These are phyloP conservation scores for Spinus olivaceus DNA, from an alignment of 2,797 vertebrate genomes.

Conservation along the genomic window DNA sequence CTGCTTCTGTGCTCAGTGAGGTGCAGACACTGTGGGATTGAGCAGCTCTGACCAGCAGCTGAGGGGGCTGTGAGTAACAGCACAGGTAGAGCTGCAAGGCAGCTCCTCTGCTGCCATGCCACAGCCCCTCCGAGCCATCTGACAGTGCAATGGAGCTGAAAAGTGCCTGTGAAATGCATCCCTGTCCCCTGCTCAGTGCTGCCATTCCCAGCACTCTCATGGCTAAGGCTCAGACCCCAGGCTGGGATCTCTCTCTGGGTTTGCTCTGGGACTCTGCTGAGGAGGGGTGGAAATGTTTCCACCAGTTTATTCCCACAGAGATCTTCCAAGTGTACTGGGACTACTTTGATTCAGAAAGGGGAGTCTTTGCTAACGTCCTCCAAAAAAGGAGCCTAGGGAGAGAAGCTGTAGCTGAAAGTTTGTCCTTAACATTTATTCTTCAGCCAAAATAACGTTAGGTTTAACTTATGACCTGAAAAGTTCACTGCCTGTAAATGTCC, in stretches of 20 bases:
- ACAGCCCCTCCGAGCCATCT: constrained; percentile 23
- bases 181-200: background rate
- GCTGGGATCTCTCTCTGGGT: background rate
- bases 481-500: background rate
- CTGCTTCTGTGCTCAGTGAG: background rate
- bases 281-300: background rate
- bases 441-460: background rate
- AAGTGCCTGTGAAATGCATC: background rate
- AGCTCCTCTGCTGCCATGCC: constrained; percentile 25
- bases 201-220: fast-evolving
- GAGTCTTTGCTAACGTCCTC: background rate
- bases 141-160: constrained; percentile 54
- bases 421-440: background rate
- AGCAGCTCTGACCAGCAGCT: background rate
- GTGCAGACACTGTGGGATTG: background rate
- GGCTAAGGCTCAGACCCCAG: background rate
- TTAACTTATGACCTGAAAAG: background rate
- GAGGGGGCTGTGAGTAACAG: constrained; percentile 32
- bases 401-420: background rate
- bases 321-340: background rate
- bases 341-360: background rate
- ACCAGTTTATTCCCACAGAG: background rate
- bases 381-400: background rate
- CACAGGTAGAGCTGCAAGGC: background rate
- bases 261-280: background rate